Percentiles rank a stretch among this genome's conserved stretches.
phyloP scores from a whole-genome alignment of 2,888 invertebrate genomes.

The Dasypolia templi region DNA sequence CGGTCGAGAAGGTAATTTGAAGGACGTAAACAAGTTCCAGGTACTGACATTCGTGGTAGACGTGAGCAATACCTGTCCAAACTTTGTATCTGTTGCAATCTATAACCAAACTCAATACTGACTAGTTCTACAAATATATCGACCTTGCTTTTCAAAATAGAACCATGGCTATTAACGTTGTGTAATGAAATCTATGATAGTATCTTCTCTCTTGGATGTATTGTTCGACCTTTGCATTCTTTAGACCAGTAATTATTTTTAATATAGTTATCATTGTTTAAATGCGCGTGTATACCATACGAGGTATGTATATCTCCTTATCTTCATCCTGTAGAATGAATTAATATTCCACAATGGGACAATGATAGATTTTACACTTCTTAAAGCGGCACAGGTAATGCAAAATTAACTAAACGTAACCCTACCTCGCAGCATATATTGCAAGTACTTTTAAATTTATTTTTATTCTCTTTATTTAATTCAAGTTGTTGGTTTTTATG shows the following conservation, averaged over 20 bases:
- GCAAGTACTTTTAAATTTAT: no score
- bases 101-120: neutral
- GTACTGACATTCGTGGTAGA: conserved; percentile 4
- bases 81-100: conserved; percentile 30
- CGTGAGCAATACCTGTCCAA: conserved; percentile 1
- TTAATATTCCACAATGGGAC: no score
- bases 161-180: conserved; percentile 11
- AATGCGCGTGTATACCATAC: no score
- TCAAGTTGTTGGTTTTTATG: no score
- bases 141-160: conserved; percentile 39
- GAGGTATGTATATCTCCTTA: no score
- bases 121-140: conserved; percentile 16
- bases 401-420: no score
- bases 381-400: no score
- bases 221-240: conserved; percentile 16
- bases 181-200: conserved; percentile 11
- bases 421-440: no score
- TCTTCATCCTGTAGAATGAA: no score
- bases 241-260: neutral
- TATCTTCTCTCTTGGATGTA: conserved; percentile 14
- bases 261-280: no score
- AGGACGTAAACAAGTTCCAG: neutral
- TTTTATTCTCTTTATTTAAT: no score
- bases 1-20: neutral
- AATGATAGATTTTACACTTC: no score